Percentiles rank a stretch among this genome's conserved stretches.
Evolutionary conservation across 2,113 vertebrate genomes (phyloP).

Genomic region (Galbula dea): DNA sequence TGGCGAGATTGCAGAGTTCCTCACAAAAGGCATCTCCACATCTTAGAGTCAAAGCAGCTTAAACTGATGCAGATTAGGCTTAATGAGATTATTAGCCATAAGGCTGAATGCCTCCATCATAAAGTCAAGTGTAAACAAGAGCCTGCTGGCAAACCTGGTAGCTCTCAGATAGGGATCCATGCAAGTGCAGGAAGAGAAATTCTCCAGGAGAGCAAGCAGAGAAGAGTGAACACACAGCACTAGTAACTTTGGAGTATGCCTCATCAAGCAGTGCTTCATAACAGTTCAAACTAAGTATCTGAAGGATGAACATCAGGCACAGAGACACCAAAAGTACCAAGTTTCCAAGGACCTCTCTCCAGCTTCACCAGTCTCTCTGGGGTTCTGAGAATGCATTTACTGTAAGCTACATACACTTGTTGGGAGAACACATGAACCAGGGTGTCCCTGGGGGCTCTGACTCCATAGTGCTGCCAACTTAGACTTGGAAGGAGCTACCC

Average conservation of each 20-base stretch:
- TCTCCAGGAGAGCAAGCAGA: not conserved
- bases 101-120: not conserved
- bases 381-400: not conserved
- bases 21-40: not conserved
- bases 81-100: conserved; percentile 38
- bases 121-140: conserved; percentile 34
- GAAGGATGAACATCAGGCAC: not conserved
- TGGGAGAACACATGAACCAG: not conserved
- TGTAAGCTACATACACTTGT: not conserved
- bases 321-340: not conserved
- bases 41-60: conserved; percentile 28
- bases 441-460: not conserved
- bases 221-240: not conserved
- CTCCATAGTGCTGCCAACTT: not conserved
- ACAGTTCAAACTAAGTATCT: not conserved
- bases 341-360: not conserved
- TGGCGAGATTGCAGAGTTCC: not conserved
- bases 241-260: not conserved
- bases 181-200: not conserved
- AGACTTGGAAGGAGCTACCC: not conserved
- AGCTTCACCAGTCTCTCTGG: not conserved
- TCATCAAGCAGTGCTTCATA: not conserved
- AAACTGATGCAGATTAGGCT: not conserved
- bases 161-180: not conserved
- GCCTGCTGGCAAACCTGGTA: not conserved